A percentile compares a stretch with the other conserved stretches of the same genome.
Conservation (phyloP, 2,888 invertebrate species). For the Ctenicera cuprea region DNA sequence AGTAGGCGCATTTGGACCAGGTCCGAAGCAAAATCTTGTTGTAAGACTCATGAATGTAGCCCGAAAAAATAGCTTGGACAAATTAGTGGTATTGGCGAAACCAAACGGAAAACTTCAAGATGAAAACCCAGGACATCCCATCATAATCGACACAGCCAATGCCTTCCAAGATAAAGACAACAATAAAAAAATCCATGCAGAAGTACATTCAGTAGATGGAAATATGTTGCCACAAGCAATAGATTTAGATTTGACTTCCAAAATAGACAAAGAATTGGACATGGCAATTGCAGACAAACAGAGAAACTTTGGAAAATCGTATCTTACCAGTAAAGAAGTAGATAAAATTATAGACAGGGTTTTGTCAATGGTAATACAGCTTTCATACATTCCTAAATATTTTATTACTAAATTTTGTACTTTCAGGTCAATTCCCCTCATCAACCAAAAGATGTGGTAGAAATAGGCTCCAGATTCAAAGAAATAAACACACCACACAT, state of each 20-base stretch:
- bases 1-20: conserved; percentile 56
- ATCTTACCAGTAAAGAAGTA: conserved; percentile 56
- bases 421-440: conserved; percentile 8
- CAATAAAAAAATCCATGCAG: conserved; percentile 8
- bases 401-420: conserved; percentile 2
- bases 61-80: conserved; percentile 52
- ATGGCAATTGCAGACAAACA: conserved; percentile 57
- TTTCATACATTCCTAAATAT: not conserved
- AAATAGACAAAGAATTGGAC: conserved; percentile 53
- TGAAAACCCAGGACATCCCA: conserved; percentile 31
- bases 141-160: conserved; percentile 60
- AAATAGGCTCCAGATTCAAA: not conserved
- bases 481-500: not conserved
- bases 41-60: conserved; percentile 56
- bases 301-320: conserved; percentile 47
- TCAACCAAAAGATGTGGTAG: not conserved
- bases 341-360: conserved; percentile 58
- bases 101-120: conserved; percentile 46
- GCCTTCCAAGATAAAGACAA: conserved; percentile 49
- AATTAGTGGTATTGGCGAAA: conserved; percentile 58
- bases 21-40: conserved; percentile 56
- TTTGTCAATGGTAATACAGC: conserved; percentile 47
- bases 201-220: conserved; percentile 2
- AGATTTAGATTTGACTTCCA: conserved; percentile 11
- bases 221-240: not conserved